These are phyloP conservation scores for Andrena trimmerana DNA, from an alignment of 2,888 invertebrate species.

Conservation along the genomic window DNA sequence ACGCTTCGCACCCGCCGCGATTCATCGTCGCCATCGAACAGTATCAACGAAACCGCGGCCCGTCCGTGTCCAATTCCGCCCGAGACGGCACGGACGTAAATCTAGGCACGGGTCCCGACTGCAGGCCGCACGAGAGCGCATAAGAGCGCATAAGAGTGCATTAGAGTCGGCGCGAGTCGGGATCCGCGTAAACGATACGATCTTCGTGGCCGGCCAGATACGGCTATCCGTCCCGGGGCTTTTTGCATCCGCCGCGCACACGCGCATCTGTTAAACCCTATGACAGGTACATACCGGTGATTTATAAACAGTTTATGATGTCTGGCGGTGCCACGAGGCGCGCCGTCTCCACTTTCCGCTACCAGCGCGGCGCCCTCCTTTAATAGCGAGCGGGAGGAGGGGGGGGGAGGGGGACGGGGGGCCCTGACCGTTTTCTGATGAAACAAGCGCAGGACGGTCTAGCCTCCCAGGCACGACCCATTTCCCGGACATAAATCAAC, in stretches of 20 bases:
- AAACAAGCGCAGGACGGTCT: slow-evolving; percentile 76
- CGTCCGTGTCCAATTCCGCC: neutral
- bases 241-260: slow-evolving; percentile 61
- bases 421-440: slow-evolving; percentile 71
- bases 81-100: slow-evolving; percentile 31
- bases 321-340: slow-evolving; percentile 50
- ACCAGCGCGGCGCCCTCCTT: slow-evolving; percentile 57
- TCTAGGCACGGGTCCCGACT: slow-evolving; percentile 28
- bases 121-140: slow-evolving; percentile 17
- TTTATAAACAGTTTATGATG: slow-evolving; percentile 74
- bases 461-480: slow-evolving; percentile 82
- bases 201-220: slow-evolving; percentile 66
- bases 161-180: slow-evolving; percentile 60
- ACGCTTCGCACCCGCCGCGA: neutral
- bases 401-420: neutral
- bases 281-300: slow-evolving; percentile 69
- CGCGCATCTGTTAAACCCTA: slow-evolving; percentile 61
- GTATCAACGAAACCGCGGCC: neutral
- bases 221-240: slow-evolving; percentile 61
- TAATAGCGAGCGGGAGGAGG: slow-evolving; percentile 61
- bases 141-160: slow-evolving; percentile 45
- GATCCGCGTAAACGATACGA: slow-evolving; percentile 68
- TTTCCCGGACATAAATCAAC: slow-evolving; percentile 84
- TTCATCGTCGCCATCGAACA: neutral
- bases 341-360: slow-evolving; percentile 57